Evolutionary conservation across 2,797 vertebrate genomes (phyloP), one percentile per base, ranked within the genome.

Genomic region (Lutjanus argentimaculatus): DNA sequence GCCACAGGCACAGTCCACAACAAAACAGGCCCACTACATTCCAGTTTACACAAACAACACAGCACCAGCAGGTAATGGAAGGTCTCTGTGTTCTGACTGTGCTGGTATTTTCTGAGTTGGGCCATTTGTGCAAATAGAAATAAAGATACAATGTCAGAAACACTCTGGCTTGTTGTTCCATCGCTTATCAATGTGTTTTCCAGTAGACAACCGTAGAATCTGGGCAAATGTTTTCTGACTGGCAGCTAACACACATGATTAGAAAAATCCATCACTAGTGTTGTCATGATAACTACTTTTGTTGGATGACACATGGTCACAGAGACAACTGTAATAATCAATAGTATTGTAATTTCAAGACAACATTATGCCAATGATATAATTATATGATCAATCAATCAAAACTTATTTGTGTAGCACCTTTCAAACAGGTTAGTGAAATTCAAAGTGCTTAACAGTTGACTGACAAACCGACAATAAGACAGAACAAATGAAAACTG

Each of bases 61-160:
- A 75, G 22, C 14, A 70, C 40, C 56, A 73, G 74, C 58, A 75
- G 62, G 56, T 64, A 48, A 63, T 74, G 56, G 80, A 83, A 74
- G 78, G 56, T 51, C 63, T 73, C 42, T 75, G 76, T 73, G 81
- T 64, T 67, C 67, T 19, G 66, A 65, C 46, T 52, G 52, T 72
- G 77, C 92, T 89, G 61, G 91, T 76, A 53, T 67, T 85, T 92
- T 93, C 91, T 79, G 48, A 85, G 48, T 45, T 59, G n/a, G 77
- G 11, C 51, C 43, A 73, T 49, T 73, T 68, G 46, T 58, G 30
- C 61, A 25, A 85, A 73, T 19, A 70, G 59, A 51, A 75, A 79
- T 36, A 76, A 63, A 64, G n/a, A 22, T 21, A 79, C 42, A 77
- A 83, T 68, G 59, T 52, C 55, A 80, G 76, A 63, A 55, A 53